These are phyloP conservation scores for Xanthostigma xanthostigma DNA, from an alignment of 2,888 invertebrate species.

Conservation along the genomic window DNA sequence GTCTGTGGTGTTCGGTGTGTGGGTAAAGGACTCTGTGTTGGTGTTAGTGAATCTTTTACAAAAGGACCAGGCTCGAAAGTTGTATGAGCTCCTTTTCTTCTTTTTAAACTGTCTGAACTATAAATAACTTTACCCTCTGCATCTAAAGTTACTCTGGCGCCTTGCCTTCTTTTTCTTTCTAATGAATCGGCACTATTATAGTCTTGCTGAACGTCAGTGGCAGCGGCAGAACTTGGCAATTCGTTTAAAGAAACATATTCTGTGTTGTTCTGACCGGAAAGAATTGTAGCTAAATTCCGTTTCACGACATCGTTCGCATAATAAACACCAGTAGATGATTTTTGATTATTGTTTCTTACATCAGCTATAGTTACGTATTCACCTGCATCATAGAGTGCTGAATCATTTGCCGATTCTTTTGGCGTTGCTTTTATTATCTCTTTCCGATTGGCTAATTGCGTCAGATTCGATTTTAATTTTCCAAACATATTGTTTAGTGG, in stretches of 20 bases:
- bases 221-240: conserved; percentile 34
- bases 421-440: conserved; percentile 29
- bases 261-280: conserved; percentile 47
- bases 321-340: conserved; percentile 28
- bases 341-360: conserved; percentile 63
- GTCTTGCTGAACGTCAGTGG: conserved; percentile 9
- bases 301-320: conserved; percentile 55
- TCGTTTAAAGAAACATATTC: conserved; percentile 75
- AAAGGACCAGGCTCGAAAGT: conserved; percentile 81
- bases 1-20: conserved; percentile 27
- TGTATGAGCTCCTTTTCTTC: conserved; percentile 66
- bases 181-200: conserved; percentile 29
- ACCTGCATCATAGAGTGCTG: conserved; percentile 39
- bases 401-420: conserved; percentile 21
- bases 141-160: conserved; percentile 68
- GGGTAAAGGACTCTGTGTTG: conserved; percentile 34
- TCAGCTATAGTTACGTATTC: conserved; percentile 80
- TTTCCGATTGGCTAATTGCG: conserved; percentile 21
- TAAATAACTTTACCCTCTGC: conserved; percentile 80
- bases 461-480: conserved; percentile 38
- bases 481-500: conserved; percentile 61
- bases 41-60: conserved; percentile 42
- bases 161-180: conserved; percentile 41
- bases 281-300: conserved; percentile 41
- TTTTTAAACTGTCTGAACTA: conserved; percentile 69